Evolutionary conservation across 2,113 vertebrate species (phyloP).

Genomic region (Ictalurus punctatus): DNA sequence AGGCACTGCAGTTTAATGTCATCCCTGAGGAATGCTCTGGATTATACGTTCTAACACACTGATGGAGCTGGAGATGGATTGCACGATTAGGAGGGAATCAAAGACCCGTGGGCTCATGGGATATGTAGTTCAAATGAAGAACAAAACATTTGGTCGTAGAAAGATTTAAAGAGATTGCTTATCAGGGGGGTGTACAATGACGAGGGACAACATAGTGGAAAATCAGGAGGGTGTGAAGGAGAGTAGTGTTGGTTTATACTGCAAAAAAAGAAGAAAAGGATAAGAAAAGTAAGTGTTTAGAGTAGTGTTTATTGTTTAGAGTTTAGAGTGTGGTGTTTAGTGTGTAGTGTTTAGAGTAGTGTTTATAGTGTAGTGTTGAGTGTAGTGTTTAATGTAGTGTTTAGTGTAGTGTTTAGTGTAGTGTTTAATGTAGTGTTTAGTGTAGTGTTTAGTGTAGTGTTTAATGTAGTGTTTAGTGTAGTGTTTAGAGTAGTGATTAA

Average conservation of each 20-base stretch:
- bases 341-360: no score
- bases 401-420: no score
- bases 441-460: no score
- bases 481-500: not conserved
- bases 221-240: not conserved
- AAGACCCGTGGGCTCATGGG: not conserved
- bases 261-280: no score
- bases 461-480: not conserved
- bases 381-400: not conserved
- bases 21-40: not conserved
- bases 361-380: no score
- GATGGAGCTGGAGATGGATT: conserved; percentile 17
- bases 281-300: not conserved
- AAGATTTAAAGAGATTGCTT: not conserved
- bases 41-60: conserved; percentile 7
- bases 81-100: not conserved
- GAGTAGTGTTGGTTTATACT: not conserved
- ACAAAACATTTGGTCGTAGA: not conserved
- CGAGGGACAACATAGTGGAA: not conserved
- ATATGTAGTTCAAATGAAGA: conserved; percentile 20
- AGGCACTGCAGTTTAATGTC: not conserved
- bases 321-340: no score
- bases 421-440: no score
- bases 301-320: no score
- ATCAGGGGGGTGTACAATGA: not conserved